Evolutionary conservation across 2,888 invertebrate species (phyloP), one percentile per base, ranked within the genome.

Genomic region (Eupithecia exiguata): DNA sequence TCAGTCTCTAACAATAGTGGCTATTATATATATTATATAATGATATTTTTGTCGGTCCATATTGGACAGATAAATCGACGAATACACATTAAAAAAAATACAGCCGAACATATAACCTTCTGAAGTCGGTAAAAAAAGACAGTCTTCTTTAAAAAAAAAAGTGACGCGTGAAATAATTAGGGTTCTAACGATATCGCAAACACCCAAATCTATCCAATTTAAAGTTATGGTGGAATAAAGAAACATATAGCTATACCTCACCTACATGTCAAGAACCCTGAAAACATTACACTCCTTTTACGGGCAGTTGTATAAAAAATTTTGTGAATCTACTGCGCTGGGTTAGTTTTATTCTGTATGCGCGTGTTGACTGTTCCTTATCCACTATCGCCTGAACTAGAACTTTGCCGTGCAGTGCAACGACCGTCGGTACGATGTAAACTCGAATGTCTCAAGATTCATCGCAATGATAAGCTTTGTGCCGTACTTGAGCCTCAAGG

Each of bases 361-460:
- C 38, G 18, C 66, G 84, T 92, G 93, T 93, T 92, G 89, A 92
- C 92, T 91, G 90, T 91, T 87, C 88, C 91, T 92, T 92, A 92
- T 92, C 91, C 89, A 87, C 91, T 92, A 91, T 91, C 92, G 90
- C 85, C 86, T 89, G 89, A 88, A 89, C 90, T 91, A 89, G 87
- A 87, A 86, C 88, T 85, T 80, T 78, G 71, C 72, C 70, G 71
- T 10, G 72, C 81, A 80, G 89, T 87, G 87, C 89, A 91, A 89
- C 86, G 89, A 91, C 92, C 91, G 79, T 80, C 82, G 78, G 83
- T 86, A 88, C 89, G 77, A 85, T 76, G 71, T 79, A 74, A 83
- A 83, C 84, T 84, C 86, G 75, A 71, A 68, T 36, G 46, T 43
- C 72, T 43, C 35, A n/a, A 30, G 58, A 70, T 69, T 61, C 12